Conservation (phyloP, 2,888 invertebrate species). For the Oegoconia quadripuncta region DNA sequence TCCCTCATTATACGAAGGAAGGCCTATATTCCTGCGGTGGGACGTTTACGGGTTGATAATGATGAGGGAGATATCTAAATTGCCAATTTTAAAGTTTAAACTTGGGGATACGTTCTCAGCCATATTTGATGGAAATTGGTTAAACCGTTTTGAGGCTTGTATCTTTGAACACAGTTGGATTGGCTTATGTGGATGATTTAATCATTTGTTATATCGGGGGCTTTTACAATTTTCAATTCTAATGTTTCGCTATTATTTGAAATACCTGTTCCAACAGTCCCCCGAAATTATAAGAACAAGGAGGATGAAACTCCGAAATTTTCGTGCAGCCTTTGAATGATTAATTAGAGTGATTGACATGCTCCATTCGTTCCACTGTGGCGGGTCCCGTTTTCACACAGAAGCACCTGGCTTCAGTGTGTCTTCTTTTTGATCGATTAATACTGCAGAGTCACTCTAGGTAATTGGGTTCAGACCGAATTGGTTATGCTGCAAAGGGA, state of each 20-base stretch:
- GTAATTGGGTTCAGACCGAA: conserved; percentile 64
- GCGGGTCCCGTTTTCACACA: conserved; percentile 54
- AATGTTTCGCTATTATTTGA: not conserved
- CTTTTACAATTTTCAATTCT: not conserved
- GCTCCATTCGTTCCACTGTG: conserved; percentile 61
- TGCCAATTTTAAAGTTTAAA: too few species aligned
- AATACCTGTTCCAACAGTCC: not conserved
- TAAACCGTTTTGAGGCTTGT: too few species aligned
- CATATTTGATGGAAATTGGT: too few species aligned
- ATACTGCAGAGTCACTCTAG: conserved; percentile 68
- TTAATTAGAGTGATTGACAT: conserved; percentile 73
- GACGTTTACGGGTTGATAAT: too few species aligned
- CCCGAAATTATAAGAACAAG: not conserved
- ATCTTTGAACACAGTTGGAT: too few species aligned
- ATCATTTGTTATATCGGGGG: not conserved
- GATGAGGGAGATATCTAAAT: too few species aligned
- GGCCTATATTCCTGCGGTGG: too few species aligned
- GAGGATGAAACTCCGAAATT: conserved; percentile 26
- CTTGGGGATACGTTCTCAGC: too few species aligned
- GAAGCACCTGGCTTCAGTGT: conserved; percentile 58
- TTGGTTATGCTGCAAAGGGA: conserved; percentile 49
- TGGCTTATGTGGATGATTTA: too few species aligned
- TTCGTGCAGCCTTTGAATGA: conserved; percentile 53
- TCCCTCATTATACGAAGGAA: too few species aligned
- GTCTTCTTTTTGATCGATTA: conserved; percentile 56